phyloP scores from a whole-genome alignment of 1,140 invertebrate genomes.

The Anthonomus grandis region DNA sequence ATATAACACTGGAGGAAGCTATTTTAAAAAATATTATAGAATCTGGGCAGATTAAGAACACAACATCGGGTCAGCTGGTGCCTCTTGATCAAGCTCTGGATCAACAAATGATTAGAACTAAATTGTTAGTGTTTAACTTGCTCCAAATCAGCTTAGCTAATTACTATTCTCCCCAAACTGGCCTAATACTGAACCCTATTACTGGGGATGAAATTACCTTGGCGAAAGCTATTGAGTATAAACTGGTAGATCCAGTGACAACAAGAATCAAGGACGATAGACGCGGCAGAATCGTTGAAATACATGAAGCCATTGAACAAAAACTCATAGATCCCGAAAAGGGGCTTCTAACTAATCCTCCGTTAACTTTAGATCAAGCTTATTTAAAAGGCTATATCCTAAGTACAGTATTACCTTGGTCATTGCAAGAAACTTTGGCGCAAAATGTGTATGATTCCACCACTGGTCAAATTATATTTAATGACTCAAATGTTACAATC shows the following conservation, averaged over 20 bases:
- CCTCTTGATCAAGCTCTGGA: conserved; percentile 68
- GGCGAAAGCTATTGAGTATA: conserved; percentile 66
- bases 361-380: conserved; percentile 70
- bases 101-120: conserved; percentile 66
- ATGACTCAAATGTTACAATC: conserved; percentile 68
- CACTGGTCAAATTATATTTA: conserved; percentile 71
- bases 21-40: conserved; percentile 64
- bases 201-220: conserved; percentile 72
- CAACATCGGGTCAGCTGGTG: conserved; percentile 62
- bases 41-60: conserved; percentile 66
- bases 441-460: conserved; percentile 76
- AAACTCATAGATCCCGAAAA: conserved; percentile 68
- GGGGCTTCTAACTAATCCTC: conserved; percentile 66
- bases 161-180: conserved; percentile 71
- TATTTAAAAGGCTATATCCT: conserved; percentile 74
- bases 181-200: conserved; percentile 77
- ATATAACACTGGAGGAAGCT: conserved; percentile 66
- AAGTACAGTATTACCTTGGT: conserved; percentile 72
- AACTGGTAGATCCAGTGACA: conserved; percentile 67
- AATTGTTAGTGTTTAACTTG: conserved; percentile 65
- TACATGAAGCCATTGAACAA: conserved; percentile 66
- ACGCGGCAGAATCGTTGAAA: conserved; percentile 61
- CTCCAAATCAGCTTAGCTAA: conserved; percentile 75
- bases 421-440: conserved; percentile 81
- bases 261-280: conserved; percentile 73